Conservation (phyloP, 2,113 vertebrate genomes). For the Hypanus sabinus region DNA sequence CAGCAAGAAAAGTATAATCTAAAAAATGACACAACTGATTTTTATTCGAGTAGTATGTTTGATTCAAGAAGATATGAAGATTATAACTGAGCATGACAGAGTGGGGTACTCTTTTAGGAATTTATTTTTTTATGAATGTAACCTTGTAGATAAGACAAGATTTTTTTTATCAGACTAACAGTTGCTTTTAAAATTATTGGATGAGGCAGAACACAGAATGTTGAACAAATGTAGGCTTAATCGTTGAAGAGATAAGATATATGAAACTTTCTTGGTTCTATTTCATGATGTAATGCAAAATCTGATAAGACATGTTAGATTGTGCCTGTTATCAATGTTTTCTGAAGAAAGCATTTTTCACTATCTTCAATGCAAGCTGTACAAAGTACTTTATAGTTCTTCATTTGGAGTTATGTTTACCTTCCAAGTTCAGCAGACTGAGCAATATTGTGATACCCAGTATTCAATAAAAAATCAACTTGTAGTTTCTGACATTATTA, state of each 20-base stretch:
- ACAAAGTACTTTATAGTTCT: slow-evolving; percentile 2
- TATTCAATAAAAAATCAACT: neutral
- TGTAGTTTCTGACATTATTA: neutral
- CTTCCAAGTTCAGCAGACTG: slow-evolving; percentile 22
- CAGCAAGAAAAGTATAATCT: neutral
- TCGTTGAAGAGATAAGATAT: slow-evolving; percentile 55
- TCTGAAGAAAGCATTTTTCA: slow-evolving; percentile 27
- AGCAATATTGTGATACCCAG: neutral
- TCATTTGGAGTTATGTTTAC: neutral
- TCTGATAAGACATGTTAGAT: slow-evolving; percentile 26
- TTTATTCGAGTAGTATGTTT: neutral
- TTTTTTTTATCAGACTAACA: slow-evolving; percentile 51
- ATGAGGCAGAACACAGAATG: neutral
- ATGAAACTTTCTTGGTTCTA: slow-evolving; percentile 20
- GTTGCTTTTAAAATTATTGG: slow-evolving; percentile 33
- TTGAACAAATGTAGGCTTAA: slow-evolving; percentile 47
- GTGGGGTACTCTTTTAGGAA: slow-evolving; percentile 9
- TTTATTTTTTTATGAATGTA: slow-evolving; percentile 43
- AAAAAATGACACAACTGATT: neutral
- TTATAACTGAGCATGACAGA: neutral
- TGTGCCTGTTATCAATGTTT: slow-evolving; percentile 15
- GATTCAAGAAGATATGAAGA: neutral
- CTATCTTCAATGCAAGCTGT: neutral
- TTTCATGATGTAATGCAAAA: no score
- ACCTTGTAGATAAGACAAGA: slow-evolving; percentile 44